These are phyloP conservation scores for Melinopterus prodromus DNA, from an alignment of 2,888 invertebrate genomes.

Conservation along the genomic window DNA sequence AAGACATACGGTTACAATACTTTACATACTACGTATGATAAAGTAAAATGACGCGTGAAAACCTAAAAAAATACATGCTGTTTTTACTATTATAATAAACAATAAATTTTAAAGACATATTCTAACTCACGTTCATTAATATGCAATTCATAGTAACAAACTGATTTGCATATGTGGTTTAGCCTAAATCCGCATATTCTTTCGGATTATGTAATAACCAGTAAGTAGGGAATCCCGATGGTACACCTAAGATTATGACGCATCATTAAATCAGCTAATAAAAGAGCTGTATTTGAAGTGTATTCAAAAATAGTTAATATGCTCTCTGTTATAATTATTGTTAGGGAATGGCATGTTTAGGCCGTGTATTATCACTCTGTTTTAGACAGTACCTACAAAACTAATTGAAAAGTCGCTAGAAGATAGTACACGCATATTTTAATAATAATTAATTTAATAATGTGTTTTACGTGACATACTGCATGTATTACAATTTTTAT, in stretches of 20 bases:
- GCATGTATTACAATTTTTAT: background rate
- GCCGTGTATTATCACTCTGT: background rate
- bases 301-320: background rate
- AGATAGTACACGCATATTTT: background rate
- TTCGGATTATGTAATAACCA: too few species aligned
- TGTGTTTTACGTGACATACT: background rate
- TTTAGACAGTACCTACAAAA: background rate
- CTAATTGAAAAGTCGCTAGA: background rate
- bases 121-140: too few species aligned
- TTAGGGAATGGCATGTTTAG: background rate
- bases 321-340: background rate
- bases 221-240: background rate
- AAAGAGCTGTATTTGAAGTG: background rate
- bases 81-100: too few species aligned
- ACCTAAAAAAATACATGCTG: too few species aligned
- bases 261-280: background rate
- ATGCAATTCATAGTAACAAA: too few species aligned
- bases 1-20: too few species aligned
- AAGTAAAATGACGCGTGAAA: too few species aligned
- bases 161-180: background rate
- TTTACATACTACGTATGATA: too few species aligned
- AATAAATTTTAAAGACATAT: too few species aligned
- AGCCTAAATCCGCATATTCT: background rate
- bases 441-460: too few species aligned
- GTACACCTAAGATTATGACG: background rate